Conservation (phyloP, 2,113 vertebrate genomes). For the Xenopus laevis region DNA sequence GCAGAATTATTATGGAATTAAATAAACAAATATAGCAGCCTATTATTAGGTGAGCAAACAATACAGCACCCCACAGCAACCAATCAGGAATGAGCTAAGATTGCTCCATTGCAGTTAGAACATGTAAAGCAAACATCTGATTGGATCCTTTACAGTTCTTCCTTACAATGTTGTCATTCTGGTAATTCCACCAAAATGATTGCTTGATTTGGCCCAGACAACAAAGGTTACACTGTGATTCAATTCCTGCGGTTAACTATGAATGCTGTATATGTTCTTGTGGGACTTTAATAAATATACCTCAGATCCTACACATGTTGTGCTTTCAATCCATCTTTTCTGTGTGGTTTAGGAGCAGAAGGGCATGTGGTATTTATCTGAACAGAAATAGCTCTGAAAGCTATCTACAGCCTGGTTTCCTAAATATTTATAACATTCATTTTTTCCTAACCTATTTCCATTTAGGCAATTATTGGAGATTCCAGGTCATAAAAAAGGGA, state of each 20-base stretch:
- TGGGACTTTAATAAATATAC: conserved; percentile 32
- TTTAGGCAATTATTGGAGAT: background rate
- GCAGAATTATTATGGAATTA: too few relatives aligned
- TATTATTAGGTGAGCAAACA: too few relatives aligned
- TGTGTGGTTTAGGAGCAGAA: conserved; percentile 21
- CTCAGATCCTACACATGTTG: conserved; percentile 18
- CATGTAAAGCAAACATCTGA: too few relatives aligned
- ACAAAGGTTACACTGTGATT: conserved; percentile 40
- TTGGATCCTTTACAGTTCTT: too few relatives aligned
- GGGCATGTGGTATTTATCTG: conserved; percentile 15
- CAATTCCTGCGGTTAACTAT: conserved; percentile 36
- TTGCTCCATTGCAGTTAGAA: too few relatives aligned
- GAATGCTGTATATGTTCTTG: conserved; percentile 33
- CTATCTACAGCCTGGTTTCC: conserved; percentile 10
- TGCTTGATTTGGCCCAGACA: conserved; percentile 30
- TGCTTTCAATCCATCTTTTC: conserved; percentile 23
- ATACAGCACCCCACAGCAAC: too few relatives aligned
- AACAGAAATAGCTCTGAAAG: conserved; percentile 27
- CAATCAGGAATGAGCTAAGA: too few relatives aligned
- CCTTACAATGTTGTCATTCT: conserved; percentile 17
- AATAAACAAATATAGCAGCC: too few relatives aligned
- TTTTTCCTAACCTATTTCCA: conserved; percentile 30
- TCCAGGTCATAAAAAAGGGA: conserved; percentile 28
- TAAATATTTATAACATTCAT: conserved; percentile 26
- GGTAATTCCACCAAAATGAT: conserved; percentile 10